Percentiles rank a stretch among this genome's conserved stretches.
These are phyloP conservation scores for Pocillopora meandrina DNA, from an alignment of 92 coral and sea anemone species.

Conservation along the genomic window DNA sequence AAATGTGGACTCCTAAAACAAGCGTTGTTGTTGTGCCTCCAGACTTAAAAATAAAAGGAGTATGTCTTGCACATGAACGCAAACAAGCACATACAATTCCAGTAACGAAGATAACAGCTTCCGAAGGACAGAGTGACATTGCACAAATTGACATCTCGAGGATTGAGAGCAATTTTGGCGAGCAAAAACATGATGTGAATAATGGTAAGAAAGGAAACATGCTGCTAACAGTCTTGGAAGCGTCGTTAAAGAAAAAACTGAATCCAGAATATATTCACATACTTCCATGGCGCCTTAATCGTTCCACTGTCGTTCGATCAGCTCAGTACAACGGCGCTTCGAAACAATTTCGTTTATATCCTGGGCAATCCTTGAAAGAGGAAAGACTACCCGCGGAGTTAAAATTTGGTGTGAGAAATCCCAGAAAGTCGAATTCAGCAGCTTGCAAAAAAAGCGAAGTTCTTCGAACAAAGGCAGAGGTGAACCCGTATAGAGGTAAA, in stretches of 20 bases:
- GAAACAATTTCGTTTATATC: neutral
- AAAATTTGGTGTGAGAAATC: constrained; percentile 40
- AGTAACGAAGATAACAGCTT: neutral
- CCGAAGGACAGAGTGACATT: neutral
- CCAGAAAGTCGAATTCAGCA: neutral
- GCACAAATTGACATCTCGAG: neutral
- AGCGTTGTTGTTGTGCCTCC: constrained; percentile 30
- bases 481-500: constrained; percentile 1
- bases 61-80: neutral
- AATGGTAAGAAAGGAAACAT: constrained; percentile 7
- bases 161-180: neutral
- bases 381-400: constrained; percentile 23
- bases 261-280: constrained; percentile 21
- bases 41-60: constrained; percentile 30
- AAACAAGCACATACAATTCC: neutral
- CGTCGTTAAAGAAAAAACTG: constrained; percentile 20
- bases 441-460: neutral
- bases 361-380: neutral
- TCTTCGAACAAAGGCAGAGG: constrained; percentile 4
- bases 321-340: neutral
- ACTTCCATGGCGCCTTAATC: constrained; percentile 11
- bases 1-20: constrained; percentile 31
- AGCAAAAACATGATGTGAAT: neutral
- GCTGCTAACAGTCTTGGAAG: constrained; percentile 8
- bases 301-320: neutral